Conservation (phyloP, 2,797 vertebrate species). For the Lemur catta region DNA sequence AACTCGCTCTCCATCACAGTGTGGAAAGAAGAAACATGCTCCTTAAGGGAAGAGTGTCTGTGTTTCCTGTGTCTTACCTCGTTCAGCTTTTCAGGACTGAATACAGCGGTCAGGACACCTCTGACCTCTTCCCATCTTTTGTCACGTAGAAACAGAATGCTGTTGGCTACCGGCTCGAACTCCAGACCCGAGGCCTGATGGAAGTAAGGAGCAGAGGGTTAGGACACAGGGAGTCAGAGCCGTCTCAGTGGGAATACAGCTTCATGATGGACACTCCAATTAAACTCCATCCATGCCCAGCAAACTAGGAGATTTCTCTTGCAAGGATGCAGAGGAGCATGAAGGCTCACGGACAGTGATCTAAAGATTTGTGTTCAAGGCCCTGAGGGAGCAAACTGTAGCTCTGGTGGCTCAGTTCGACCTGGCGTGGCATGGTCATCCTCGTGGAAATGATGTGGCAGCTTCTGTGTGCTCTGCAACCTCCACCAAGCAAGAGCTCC, state of each 20-base stretch:
- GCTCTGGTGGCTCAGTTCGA: background rate
- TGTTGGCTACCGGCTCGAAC: constrained; percentile 90
- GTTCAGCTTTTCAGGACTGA: constrained; percentile 90
- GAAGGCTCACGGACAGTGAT: background rate
- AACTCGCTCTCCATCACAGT: background rate
- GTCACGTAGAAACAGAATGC: constrained; percentile 90
- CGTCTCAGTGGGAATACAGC: background rate
- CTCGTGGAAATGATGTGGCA: background rate
- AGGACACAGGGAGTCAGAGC: background rate
- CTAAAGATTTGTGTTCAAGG: background rate
- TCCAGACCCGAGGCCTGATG: constrained; percentile 84
- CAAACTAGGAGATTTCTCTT: background rate
- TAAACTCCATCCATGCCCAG: background rate
- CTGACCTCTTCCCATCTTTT: constrained; percentile 90
- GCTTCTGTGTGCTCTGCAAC: background rate
- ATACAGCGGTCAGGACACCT: constrained; percentile 86
- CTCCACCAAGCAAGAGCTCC: background rate
- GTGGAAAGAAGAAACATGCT: background rate
- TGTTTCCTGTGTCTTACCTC: constrained; percentile 85
- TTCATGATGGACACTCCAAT: background rate
- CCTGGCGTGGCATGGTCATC: background rate
- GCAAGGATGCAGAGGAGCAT: background rate
- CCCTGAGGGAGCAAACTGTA: background rate
- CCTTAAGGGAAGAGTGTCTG: background rate
- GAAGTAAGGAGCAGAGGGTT: constrained; percentile 13